These are phyloP conservation scores for Macaria liturata DNA, from an alignment of 2,888 invertebrate species.

Conservation along the genomic window DNA sequence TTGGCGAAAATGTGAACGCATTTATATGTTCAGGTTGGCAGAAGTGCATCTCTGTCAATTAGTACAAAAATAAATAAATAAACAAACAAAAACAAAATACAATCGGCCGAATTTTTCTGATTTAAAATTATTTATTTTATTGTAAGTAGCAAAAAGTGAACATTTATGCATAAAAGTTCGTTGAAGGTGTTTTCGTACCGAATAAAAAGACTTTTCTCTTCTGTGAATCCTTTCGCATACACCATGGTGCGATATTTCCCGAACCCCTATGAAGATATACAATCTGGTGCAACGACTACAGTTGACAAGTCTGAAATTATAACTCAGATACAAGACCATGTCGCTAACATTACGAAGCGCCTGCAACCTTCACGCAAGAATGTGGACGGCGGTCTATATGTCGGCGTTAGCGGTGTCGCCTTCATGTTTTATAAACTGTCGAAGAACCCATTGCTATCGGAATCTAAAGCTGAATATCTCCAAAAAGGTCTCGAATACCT, in stretches of 20 bases:
- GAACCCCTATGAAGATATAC: conserved; percentile 64
- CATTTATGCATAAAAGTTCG: conserved; percentile 44
- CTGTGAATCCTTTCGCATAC: conserved; percentile 35
- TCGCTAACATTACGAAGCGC: conserved; percentile 61
- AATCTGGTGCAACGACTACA: conserved; percentile 37
- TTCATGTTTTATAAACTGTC: conserved; percentile 90
- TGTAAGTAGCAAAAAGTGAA: too few relatives aligned
- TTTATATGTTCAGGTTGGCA: conserved; percentile 15
- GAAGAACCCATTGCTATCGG: conserved; percentile 76
- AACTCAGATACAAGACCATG: conserved; percentile 56
- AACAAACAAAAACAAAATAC: neutral
- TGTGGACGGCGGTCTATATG: conserved; percentile 86
- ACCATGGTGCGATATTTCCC: conserved; percentile 74
- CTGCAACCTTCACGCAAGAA: conserved; percentile 61
- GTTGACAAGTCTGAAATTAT: conserved; percentile 51
- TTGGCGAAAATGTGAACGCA: conserved; percentile 15
- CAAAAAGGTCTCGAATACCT: conserved; percentile 85
- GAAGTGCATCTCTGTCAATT: conserved; percentile 18
- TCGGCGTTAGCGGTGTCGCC: conserved; percentile 87
- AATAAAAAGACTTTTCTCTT: conserved; percentile 43
- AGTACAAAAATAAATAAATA: neutral
- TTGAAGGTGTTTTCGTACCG: conserved; percentile 35
- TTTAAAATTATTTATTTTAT: too few relatives aligned
- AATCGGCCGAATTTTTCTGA: too few relatives aligned
- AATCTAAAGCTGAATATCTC: conserved; percentile 73